Evolutionary conservation across 2,888 invertebrate genomes (phyloP).

Genomic region (Argynnis bischoffii): DNA sequence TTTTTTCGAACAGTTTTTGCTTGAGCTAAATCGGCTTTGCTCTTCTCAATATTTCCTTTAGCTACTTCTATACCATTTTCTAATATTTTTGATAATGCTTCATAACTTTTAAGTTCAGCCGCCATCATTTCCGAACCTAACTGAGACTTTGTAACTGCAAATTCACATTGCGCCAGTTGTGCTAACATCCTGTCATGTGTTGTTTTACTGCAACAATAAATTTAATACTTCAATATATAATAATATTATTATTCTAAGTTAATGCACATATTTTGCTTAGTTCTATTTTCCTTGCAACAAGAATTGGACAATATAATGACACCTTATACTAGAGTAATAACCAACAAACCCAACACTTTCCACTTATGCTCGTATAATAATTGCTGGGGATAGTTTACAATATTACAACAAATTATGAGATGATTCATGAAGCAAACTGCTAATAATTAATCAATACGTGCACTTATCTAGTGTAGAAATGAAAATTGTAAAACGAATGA

Average conservation of each 20-base stretch:
- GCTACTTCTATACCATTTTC: constrained; percentile 90
- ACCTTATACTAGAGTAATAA: too few relatives aligned
- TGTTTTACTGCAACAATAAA: constrained; percentile 78
- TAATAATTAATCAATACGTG: too few relatives aligned
- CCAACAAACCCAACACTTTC: too few relatives aligned
- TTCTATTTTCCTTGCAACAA: too few relatives aligned
- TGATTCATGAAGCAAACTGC: too few relatives aligned
- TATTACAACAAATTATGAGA: too few relatives aligned
- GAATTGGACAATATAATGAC: too few relatives aligned
- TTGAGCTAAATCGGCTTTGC: constrained; percentile 89
- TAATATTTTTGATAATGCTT: constrained; percentile 88
- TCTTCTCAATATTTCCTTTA: constrained; percentile 90
- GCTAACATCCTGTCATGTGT: constrained; percentile 91
- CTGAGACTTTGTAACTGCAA: constrained; percentile 92
- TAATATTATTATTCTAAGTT: background rate
- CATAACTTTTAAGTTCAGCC: constrained; percentile 92
- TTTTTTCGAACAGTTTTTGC: constrained; percentile 95
- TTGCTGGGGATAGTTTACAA: too few relatives aligned
- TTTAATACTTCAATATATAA: background rate
- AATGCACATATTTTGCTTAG: background rate
- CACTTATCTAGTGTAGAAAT: too few relatives aligned
- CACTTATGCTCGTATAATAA: too few relatives aligned
- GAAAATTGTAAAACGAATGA: too few relatives aligned
- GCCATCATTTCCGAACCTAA: constrained; percentile 90
- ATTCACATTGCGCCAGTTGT: constrained; percentile 93